phyloP scores from a whole-genome alignment of 2,113 vertebrate species.

The Opisthocomus hoazin region DNA sequence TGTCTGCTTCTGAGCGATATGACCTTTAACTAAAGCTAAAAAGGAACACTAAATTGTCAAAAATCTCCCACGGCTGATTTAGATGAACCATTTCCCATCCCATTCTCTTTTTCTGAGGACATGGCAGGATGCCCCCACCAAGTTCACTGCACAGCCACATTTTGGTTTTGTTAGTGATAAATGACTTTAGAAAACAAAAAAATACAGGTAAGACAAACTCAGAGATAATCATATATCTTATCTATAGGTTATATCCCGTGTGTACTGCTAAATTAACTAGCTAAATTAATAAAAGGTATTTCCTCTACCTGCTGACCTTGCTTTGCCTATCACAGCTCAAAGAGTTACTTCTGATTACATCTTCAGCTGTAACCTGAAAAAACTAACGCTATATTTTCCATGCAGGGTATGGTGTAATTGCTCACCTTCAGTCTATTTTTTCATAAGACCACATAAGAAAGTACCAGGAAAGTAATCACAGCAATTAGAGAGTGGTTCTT shows the following conservation, averaged over 20 bases:
- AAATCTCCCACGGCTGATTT: not conserved
- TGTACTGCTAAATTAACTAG: not conserved
- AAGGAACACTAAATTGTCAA: not conserved
- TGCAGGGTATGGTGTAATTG: not conserved
- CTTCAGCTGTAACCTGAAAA: not conserved
- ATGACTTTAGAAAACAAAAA: not conserved
- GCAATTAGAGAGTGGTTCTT: not conserved
- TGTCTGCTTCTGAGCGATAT: not conserved
- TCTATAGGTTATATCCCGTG: not conserved
- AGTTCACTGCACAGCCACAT: not conserved
- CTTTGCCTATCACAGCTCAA: not conserved
- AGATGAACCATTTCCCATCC: not conserved
- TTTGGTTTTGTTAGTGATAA: not conserved
- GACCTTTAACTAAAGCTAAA: not conserved
- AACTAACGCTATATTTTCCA: not conserved
- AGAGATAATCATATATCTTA: not conserved
- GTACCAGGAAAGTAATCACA: not conserved
- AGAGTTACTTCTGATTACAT: not conserved
- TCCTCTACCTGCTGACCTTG: not conserved
- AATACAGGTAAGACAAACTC: not conserved
- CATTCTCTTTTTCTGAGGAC: not conserved
- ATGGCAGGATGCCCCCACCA: not conserved
- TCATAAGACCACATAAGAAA: not conserved
- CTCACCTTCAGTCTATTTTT: not conserved
- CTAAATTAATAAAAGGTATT: not conserved